Evolutionary conservation across 2,888 invertebrate species (phyloP).

Genomic region (Plebejus argus): DNA sequence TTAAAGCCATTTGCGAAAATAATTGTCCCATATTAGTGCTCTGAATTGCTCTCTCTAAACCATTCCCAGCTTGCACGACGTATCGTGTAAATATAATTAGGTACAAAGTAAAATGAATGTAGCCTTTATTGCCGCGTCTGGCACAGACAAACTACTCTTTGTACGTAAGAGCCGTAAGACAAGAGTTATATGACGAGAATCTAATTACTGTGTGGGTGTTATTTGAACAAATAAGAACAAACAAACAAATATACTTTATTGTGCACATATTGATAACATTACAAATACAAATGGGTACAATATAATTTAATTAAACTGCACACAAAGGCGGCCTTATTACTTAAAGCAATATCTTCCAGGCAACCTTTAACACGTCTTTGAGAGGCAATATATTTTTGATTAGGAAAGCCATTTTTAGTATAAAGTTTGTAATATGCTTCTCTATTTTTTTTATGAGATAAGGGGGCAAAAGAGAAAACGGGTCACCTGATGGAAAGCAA

Average conservation of each 20-base stretch:
- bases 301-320: no score
- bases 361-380: no score
- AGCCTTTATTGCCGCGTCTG: conserved; percentile 43
- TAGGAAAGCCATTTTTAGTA: background rate
- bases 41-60: background rate
- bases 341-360: no score
- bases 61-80: background rate
- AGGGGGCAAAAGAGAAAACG: no score
- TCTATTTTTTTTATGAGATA: no score
- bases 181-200: background rate
- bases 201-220: background rate
- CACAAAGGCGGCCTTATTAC: no score
- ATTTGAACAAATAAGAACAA: background rate
- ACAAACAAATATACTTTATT: no score
- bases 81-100: conserved; percentile 27
- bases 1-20: background rate
- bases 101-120: conserved; percentile 36
- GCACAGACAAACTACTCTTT: conserved; percentile 44
- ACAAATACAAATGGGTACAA: no score
- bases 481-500: no score
- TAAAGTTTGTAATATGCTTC: background rate
- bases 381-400: background rate
- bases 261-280: no score
- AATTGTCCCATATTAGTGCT: background rate
- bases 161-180: background rate